Percentiles rank a stretch among this genome's conserved stretches.
Conservation (phyloP, 2,888 invertebrate genomes). For the Tinea semifulvella region DNA sequence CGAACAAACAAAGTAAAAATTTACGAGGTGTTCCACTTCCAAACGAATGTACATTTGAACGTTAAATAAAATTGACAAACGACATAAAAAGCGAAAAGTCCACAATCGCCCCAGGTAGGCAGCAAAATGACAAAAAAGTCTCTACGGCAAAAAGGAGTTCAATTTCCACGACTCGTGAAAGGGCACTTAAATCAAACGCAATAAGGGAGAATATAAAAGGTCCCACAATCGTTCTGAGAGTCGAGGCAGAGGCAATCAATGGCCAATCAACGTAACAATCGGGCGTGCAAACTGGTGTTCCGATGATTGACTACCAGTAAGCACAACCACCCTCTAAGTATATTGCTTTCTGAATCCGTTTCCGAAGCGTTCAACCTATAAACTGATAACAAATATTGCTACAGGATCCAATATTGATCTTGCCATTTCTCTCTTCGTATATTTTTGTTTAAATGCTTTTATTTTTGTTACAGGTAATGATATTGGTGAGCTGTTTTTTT, state of each 20-base stretch:
- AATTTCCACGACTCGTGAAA: conserved; percentile 11
- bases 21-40: conserved; percentile 31
- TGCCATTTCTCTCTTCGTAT: background rate
- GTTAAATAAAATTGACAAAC: conserved; percentile 34
- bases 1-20: conserved; percentile 43
- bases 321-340: conserved; percentile 22
- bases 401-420: background rate
- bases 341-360: conserved; percentile 29
- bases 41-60: conserved; percentile 26
- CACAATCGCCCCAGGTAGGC: conserved; percentile 33
- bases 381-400: conserved; percentile 12
- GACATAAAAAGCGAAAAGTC: conserved; percentile 25
- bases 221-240: conserved; percentile 15
- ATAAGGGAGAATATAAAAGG: conserved; percentile 22
- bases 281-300: conserved; percentile 21
- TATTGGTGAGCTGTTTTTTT: background rate
- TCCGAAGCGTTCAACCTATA: conserved; percentile 25
- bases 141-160: conserved; percentile 5
- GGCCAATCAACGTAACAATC: conserved; percentile 30
- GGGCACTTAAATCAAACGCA: conserved; percentile 24
- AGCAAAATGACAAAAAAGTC: conserved; percentile 26
- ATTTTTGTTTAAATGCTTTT: background rate
- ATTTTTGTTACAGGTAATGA: conserved; percentile 5
- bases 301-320: conserved; percentile 27
- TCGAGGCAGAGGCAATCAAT: conserved; percentile 17